Evolutionary conservation across 2,797 vertebrate genomes (phyloP).

Genomic region (Aldrovandia affinis): DNA sequence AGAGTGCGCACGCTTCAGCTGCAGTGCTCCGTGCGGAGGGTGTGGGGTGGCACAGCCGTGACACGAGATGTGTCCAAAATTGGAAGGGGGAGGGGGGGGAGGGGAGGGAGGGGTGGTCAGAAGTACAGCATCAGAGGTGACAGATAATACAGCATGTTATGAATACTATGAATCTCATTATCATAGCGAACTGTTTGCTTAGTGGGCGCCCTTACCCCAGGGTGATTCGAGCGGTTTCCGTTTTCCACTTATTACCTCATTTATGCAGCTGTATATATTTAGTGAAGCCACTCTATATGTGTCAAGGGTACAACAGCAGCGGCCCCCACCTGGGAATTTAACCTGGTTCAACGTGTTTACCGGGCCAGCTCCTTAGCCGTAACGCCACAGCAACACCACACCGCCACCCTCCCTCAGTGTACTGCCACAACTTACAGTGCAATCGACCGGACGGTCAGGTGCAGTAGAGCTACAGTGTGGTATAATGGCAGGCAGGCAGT

Average conservation of each 20-base stretch:
- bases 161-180: not conserved
- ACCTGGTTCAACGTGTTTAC: not conserved
- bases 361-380: not conserved
- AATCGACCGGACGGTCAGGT: not conserved
- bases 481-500: too few species aligned
- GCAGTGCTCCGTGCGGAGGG: too few species aligned
- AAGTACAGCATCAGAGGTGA: not conserved
- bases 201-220: not conserved
- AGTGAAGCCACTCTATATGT: not conserved
- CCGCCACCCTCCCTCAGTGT: not conserved
- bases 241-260: not conserved
- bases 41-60: too few species aligned
- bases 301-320: too few species aligned
- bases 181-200: not conserved
- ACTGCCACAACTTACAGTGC: not conserved
- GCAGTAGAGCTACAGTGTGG: too few species aligned
- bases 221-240: not conserved
- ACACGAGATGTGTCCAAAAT: not conserved
- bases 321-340: too few species aligned
- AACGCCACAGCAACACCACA: not conserved
- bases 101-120: not conserved
- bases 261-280: not conserved
- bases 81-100: too few species aligned
- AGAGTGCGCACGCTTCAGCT: too few species aligned
- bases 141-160: not conserved